Percentiles rank a stretch among this genome's conserved stretches.
Conservation (phyloP, 2,797 vertebrate species). For the Trachops cirrhosus region DNA sequence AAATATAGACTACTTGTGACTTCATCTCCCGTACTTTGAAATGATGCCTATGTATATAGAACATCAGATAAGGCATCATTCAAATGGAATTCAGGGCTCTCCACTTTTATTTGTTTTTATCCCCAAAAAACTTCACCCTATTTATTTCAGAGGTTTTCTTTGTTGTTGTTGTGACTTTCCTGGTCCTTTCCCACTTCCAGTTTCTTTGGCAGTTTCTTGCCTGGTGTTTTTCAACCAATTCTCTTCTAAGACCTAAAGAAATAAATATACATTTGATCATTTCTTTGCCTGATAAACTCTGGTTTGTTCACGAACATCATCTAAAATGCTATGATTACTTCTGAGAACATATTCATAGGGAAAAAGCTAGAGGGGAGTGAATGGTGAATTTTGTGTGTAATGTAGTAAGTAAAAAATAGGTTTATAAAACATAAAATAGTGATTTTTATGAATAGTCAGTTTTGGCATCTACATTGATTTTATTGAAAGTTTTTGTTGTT, state of each 20-base stretch:
- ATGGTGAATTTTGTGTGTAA: neutral
- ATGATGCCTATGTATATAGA: neutral
- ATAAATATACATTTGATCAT: neutral
- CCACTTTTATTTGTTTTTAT: neutral
- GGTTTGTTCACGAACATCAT: neutral
- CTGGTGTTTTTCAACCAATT: neutral
- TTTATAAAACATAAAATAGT: neutral
- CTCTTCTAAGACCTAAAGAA: neutral
- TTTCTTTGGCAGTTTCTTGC: neutral
- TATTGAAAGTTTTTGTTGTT: neutral
- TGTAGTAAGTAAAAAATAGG: neutral
- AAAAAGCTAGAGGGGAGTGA: neutral
- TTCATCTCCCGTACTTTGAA: neutral
- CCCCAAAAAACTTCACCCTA: neutral
- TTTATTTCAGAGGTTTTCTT: neutral
- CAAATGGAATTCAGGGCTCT: neutral
- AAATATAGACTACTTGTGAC: neutral
- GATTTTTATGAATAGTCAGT: neutral
- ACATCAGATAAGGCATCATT: neutral
- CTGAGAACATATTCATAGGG: neutral
- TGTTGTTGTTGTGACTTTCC: neutral
- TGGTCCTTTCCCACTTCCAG: neutral
- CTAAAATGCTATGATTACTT: neutral
- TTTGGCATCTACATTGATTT: neutral
- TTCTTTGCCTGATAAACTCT: neutral